These are phyloP conservation scores for Sarcophaga peregrina DNA, from an alignment of 1,140 invertebrate genomes.

Conservation along the genomic window DNA sequence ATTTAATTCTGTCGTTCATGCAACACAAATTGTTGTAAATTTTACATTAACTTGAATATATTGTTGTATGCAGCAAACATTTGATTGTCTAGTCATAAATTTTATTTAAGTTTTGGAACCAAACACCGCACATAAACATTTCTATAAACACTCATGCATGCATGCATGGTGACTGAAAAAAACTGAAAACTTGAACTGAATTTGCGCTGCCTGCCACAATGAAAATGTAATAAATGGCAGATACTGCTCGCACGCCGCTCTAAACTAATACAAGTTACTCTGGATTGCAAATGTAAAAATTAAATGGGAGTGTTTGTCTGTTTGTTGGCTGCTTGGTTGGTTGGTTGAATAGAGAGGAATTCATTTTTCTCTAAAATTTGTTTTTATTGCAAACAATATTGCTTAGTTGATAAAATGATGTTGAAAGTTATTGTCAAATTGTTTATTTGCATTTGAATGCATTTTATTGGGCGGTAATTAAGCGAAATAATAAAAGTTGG, in stretches of 20 bases:
- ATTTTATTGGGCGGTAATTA: background rate
- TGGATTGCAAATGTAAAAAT: background rate
- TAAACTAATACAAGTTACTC: background rate
- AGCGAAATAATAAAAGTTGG: too few species aligned
- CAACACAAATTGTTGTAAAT: slow-evolving; percentile 40
- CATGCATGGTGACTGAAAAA: background rate
- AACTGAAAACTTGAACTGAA: background rate
- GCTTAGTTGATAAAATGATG: background rate
- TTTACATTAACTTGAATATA: slow-evolving; percentile 42
- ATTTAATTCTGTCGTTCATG: slow-evolving; percentile 40
- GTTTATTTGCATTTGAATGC: background rate
- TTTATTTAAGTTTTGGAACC: slow-evolving; percentile 28
- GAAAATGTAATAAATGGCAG: too few species aligned
- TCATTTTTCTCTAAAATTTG: background rate
- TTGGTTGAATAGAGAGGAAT: slow-evolving; percentile 14
- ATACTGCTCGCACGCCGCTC: too few species aligned
- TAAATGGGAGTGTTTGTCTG: slow-evolving; percentile 14
- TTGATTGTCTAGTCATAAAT: slow-evolving; percentile 40
- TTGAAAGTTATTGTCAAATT: slow-evolving; percentile 15
- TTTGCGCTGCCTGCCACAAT: too few species aligned
- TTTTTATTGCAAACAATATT: too few species aligned
- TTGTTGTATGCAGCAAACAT: slow-evolving; percentile 35
- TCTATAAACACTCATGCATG: background rate
- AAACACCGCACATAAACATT: background rate
- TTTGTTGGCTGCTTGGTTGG: background rate